phyloP scores from a whole-genome alignment of 1,140 invertebrate species.

The Gonatopus flavifemur region DNA sequence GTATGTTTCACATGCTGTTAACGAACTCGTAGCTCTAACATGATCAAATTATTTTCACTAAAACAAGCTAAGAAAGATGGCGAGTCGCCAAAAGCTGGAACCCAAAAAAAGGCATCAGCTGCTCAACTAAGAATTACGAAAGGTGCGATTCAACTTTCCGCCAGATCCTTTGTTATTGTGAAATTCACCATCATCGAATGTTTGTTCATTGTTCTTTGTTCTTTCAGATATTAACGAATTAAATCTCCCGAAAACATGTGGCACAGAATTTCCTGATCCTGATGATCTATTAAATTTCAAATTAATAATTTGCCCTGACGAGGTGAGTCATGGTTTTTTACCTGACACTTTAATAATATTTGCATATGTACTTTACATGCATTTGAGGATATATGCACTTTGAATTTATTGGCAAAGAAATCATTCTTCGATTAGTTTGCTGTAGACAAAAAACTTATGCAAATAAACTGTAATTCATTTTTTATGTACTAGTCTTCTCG shows the following conservation, averaged over 20 bases:
- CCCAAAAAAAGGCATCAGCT: slow-evolving; percentile 90
- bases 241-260: slow-evolving; percentile 95
- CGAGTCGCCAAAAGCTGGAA: slow-evolving; percentile 74
- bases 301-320: slow-evolving; percentile 94
- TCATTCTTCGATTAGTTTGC: not conserved
- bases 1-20: slow-evolving; percentile 16
- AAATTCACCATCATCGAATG: not conserved
- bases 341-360: no score
- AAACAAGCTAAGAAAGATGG: slow-evolving; percentile 98
- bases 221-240: slow-evolving; percentile 95
- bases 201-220: slow-evolving; percentile 23
- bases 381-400: no score
- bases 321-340: slow-evolving; percentile 62
- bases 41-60: slow-evolving; percentile 97
- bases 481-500: no score
- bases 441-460: not conserved
- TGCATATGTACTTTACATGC: no score
- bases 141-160: slow-evolving; percentile 65
- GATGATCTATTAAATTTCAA: slow-evolving; percentile 97
- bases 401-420: not conserved
- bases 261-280: slow-evolving; percentile 93
- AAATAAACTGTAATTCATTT: not conserved
- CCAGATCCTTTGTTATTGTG: not conserved
- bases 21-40: slow-evolving; percentile 53
- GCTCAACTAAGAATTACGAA: slow-evolving; percentile 96